phyloP scores from a whole-genome alignment of 1,140 invertebrate genomes.

The Teleogryllus occipitalis region DNA sequence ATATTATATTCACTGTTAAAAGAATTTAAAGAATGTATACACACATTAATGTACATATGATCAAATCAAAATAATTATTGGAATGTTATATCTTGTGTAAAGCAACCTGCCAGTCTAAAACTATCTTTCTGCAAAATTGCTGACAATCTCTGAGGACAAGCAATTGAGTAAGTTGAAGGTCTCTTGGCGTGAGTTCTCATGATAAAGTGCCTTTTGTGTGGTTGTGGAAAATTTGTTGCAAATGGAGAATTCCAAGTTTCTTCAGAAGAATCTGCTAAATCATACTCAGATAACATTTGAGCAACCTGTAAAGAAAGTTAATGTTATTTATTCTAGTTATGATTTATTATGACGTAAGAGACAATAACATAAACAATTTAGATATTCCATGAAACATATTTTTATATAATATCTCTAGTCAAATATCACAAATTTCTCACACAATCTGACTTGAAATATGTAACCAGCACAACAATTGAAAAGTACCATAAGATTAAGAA shows the following conservation, averaged over 20 bases:
- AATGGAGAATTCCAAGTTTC: conserved; percentile 19
- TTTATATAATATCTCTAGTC: not conserved
- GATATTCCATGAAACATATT: not conserved
- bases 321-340: not conserved
- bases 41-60: not conserved
- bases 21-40: not conserved
- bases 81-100: conserved; percentile 62
- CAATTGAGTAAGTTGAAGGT: conserved; percentile 51
- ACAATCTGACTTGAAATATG: not conserved
- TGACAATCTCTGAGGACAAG: conserved; percentile 56
- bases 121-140: conserved; percentile 52
- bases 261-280: conserved; percentile 22
- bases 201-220: conserved; percentile 58
- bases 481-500: not conserved
- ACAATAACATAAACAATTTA: not conserved
- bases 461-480: not conserved
- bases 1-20: not conserved
- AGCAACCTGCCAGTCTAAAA: conserved; percentile 59
- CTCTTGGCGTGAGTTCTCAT: conserved; percentile 49
- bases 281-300: conserved; percentile 23
- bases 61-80: conserved; percentile 19
- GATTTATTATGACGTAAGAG: not conserved
- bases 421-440: not conserved
- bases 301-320: conserved; percentile 20
- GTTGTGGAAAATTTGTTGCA: conserved; percentile 41